Conservation (phyloP, 2,888 invertebrate species). For the Himalopsyche kuldschensis region DNA sequence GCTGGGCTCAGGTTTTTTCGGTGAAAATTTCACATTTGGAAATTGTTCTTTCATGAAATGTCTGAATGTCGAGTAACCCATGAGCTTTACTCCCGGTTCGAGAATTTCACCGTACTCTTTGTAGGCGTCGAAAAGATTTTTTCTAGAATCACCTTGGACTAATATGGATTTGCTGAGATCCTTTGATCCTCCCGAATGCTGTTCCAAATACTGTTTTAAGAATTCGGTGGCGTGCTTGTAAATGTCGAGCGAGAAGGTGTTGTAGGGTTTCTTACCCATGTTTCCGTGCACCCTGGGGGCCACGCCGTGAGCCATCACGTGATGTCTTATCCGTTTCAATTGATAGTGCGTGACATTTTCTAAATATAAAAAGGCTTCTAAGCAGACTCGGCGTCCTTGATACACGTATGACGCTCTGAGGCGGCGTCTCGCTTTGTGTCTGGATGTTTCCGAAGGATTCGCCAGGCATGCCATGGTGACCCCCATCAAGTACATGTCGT, state of each 20-base stretch:
- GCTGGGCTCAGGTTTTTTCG: conserved; percentile 58
- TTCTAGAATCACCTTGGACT: conserved; percentile 61
- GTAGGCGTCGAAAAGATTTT: conserved; percentile 74
- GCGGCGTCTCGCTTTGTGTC: conserved; percentile 73
- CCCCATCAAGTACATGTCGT: conserved; percentile 86
- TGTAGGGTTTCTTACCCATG: conserved; percentile 78
- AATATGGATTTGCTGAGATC: conserved; percentile 55
- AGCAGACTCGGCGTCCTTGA: conserved; percentile 74
- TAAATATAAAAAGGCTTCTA: conserved; percentile 77
- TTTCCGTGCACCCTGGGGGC: conserved; percentile 78
- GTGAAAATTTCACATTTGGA: conserved; percentile 74
- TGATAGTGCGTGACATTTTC: conserved; percentile 82
- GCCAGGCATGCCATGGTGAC: conserved; percentile 80
- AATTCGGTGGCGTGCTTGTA: conserved; percentile 79
- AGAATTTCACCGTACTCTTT: conserved; percentile 72
- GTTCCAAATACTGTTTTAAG: conserved; percentile 71
- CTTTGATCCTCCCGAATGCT: conserved; percentile 63
- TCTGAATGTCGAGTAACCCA: conserved; percentile 80
- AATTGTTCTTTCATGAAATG: conserved; percentile 82
- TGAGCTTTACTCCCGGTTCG: conserved; percentile 71
- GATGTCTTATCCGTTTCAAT: conserved; percentile 74
- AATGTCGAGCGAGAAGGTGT: conserved; percentile 76
- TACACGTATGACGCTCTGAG: conserved; percentile 76
- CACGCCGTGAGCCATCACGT: conserved; percentile 78
- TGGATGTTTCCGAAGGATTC: conserved; percentile 71